Evolutionary conservation across 2,113 vertebrate species (phyloP), one percentile per base, ranked within the genome.

Genomic region (Heterotilapia buettikoferi): DNA sequence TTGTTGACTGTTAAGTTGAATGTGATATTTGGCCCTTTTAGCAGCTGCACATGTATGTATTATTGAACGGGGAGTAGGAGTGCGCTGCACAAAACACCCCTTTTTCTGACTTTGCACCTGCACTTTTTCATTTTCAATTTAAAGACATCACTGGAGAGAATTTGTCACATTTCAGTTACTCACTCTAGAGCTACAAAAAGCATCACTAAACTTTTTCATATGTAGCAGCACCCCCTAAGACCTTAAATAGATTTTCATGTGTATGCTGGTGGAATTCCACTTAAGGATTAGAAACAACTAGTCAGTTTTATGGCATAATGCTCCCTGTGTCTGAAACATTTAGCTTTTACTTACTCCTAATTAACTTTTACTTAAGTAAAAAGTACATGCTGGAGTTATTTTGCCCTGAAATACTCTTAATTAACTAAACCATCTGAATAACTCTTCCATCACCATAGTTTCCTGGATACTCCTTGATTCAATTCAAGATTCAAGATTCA

Each of bases 21-120:
- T 78, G 73, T 78, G 10, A 33, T 12, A 78, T 52, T 52, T 78
- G 5, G 45, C 5, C 6, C 26, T 76, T 47, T 47, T 76, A 76
- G 43, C 18, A 78, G 18, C 45, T 33, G 73, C 26, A 52, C 73
- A 3, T 52, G 43, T 12, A 78, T 52, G 26, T 3, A 78, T 78
- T 78, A 7, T 18, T 19, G 71, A 78, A 50, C 3, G 2, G 45
- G 45, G 45, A 78, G 26, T 47, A 52, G 45, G 18, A 6, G 16
- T 33, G 45, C 1, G 16, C 10, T 33, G 29, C 26, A 78, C 24
- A 52, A 50, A 50, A 0, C 14, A 31, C 26, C 18, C 71, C 1
- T 78, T 31, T 78, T 78, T 50, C 26, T 50, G 2, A 31, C 26
- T 50, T 78, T n/a, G 10, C 45, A 33, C 73, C 45, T 78, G 73